Conservation (phyloP, 2,113 vertebrate genomes). For the Rana temporaria region DNA sequence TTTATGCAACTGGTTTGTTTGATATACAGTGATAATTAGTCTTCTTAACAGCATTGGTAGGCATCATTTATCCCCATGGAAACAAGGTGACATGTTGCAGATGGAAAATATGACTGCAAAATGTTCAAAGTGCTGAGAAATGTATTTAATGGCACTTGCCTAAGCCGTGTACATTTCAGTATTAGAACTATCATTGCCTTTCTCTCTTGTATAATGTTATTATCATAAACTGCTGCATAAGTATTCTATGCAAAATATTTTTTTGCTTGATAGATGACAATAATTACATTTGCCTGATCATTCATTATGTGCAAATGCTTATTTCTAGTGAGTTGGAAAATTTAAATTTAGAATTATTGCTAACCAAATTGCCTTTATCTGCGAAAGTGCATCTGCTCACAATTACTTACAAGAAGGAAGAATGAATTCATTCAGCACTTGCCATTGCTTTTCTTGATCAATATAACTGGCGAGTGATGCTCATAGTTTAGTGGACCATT, state of each 20-base stretch:
- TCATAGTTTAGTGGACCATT: slow-evolving; percentile 60
- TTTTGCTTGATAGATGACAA: slow-evolving; percentile 64
- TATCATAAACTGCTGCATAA: slow-evolving; percentile 58
- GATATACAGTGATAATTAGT: slow-evolving; percentile 45
- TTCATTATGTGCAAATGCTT: slow-evolving; percentile 61
- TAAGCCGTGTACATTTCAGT: slow-evolving; percentile 50
- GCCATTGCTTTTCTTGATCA: slow-evolving; percentile 55
- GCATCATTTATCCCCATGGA: slow-evolving; percentile 25
- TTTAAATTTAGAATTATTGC: slow-evolving; percentile 69
- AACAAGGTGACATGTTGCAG: slow-evolving; percentile 10
- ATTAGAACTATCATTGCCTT: slow-evolving; percentile 47
- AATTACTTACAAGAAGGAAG: slow-evolving; percentile 64
- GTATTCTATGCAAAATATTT: slow-evolving; percentile 55
- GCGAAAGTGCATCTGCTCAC: slow-evolving; percentile 64
- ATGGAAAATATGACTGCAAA: slow-evolving; percentile 30
- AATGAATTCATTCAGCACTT: slow-evolving; percentile 61
- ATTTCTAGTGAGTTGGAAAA: slow-evolving; percentile 70
- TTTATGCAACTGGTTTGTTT: neutral
- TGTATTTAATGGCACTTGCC: slow-evolving; percentile 24
- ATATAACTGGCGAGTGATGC: slow-evolving; percentile 56
- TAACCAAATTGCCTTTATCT: slow-evolving; percentile 72
- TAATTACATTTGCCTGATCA: slow-evolving; percentile 66
- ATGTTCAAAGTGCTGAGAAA: slow-evolving; percentile 47
- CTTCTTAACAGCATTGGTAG: slow-evolving; percentile 7
- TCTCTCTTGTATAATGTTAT: slow-evolving; percentile 46